Evolutionary conservation across 2,888 invertebrate genomes (phyloP).

Genomic region (Acheta domesticus): DNA sequence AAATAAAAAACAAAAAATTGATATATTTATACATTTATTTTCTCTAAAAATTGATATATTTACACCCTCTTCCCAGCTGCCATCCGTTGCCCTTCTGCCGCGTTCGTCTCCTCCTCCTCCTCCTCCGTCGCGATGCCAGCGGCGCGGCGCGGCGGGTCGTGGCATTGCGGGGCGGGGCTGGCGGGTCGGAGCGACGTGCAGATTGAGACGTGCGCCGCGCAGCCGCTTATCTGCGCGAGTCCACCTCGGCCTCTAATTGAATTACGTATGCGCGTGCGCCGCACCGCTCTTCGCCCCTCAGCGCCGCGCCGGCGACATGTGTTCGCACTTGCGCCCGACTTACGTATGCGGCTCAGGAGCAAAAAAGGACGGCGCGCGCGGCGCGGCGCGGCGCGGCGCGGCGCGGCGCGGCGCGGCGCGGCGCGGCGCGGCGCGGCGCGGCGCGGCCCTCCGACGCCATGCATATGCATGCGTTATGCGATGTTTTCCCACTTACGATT

Average conservation of each 20-base stretch:
- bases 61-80: too few relatives aligned
- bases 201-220: neutral
- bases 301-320: neutral
- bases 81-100: too few relatives aligned
- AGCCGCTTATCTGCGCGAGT: neutral
- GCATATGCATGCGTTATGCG: neutral
- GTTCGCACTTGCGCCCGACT: constrained; percentile 18
- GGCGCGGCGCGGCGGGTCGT: too few relatives aligned
- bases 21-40: too few relatives aligned
- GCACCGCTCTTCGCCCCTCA: neutral
- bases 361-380: too few relatives aligned
- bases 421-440: neutral
- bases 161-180: too few relatives aligned
- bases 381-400: neutral
- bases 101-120: too few relatives aligned
- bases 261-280: constrained; percentile 7
- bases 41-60: too few relatives aligned
- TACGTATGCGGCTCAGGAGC: neutral
- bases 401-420: neutral
- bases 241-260: neutral
- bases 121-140: too few relatives aligned
- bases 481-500: neutral
- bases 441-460: neutral
- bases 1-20: too few relatives aligned
- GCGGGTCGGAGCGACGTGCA: neutral